phyloP scores from a whole-genome alignment of 2,113 vertebrate species.

The Clarias macrocephalus region DNA sequence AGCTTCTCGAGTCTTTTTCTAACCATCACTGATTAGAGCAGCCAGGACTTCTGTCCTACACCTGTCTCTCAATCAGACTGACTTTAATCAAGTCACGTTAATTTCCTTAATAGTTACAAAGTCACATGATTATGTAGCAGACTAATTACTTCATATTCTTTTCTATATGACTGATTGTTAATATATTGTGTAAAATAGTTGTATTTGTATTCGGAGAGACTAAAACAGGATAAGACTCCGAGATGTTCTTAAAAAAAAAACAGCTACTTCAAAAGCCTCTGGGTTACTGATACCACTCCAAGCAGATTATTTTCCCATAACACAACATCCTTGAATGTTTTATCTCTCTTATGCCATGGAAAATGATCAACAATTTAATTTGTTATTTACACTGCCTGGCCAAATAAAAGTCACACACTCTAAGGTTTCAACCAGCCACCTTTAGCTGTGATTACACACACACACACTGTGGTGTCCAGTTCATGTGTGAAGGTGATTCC shows the following conservation, averaged over 20 bases:
- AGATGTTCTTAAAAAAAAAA: too few relatives aligned
- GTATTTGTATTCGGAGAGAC: not conserved
- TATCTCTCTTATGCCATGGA: not conserved
- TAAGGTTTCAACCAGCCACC: too few relatives aligned
- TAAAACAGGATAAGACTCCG: not conserved
- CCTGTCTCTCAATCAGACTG: not conserved
- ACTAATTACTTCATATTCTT: too few relatives aligned
- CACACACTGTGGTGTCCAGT: too few relatives aligned
- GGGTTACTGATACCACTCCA: not conserved
- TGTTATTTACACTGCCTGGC: not conserved
- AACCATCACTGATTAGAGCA: not conserved
- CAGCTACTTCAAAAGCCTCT: not conserved
- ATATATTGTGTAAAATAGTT: not conserved
- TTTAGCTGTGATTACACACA: too few relatives aligned
- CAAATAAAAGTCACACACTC: too few relatives aligned
- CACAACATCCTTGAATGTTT: not conserved
- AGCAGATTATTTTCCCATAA: not conserved
- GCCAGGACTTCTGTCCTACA: not conserved
- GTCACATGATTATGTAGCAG: not conserved
- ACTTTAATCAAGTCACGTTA: not conserved
- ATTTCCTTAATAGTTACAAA: not conserved
- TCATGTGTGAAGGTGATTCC: too few relatives aligned
- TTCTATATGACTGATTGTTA: not conserved
- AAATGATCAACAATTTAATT: not conserved
- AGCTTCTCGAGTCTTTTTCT: constrained; percentile 17